These are phyloP conservation scores for Hylaeus anthracinus DNA, from an alignment of 1,140 invertebrate genomes.

Conservation along the genomic window DNA sequence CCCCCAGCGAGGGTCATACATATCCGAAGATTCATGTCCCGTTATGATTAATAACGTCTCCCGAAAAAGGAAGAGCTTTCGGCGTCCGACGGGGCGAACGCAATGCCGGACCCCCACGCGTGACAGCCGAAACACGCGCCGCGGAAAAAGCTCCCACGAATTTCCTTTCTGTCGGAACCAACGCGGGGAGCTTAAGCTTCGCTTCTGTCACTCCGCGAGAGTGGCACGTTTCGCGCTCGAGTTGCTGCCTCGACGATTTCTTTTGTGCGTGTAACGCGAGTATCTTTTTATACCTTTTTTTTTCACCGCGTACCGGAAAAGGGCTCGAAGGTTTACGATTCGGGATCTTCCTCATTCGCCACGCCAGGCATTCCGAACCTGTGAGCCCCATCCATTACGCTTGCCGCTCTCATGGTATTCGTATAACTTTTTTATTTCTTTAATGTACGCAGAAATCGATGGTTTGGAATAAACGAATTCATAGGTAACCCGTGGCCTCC, in stretches of 20 bases:
- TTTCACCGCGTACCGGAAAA: neutral
- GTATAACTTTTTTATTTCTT: no score
- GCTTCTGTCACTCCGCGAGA: conserved; percentile 6
- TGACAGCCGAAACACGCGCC: conserved; percentile 16
- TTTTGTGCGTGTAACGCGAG: neutral
- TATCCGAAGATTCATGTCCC: conserved; percentile 34
- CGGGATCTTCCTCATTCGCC: neutral
- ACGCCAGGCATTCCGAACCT: no score
- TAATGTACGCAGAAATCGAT: no score
- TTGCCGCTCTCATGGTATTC: no score
- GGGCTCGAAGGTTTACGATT: neutral
- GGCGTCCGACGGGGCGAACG: neutral
- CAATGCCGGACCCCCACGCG: neutral
- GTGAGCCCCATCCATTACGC: no score
- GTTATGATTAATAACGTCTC: conserved; percentile 42
- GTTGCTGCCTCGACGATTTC: neutral
- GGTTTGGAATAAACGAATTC: no score
- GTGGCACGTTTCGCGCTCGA: conserved; percentile 26
- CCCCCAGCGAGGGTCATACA: neutral
- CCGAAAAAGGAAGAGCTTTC: conserved; percentile 14
- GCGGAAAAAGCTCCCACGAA: neutral
- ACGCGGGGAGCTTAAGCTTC: neutral
- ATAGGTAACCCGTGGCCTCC: no score
- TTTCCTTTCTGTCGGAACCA: conserved; percentile 1
- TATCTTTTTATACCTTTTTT: neutral